Conservation (phyloP, 2,888 invertebrate species). For the Ptychoptera albimana region DNA sequence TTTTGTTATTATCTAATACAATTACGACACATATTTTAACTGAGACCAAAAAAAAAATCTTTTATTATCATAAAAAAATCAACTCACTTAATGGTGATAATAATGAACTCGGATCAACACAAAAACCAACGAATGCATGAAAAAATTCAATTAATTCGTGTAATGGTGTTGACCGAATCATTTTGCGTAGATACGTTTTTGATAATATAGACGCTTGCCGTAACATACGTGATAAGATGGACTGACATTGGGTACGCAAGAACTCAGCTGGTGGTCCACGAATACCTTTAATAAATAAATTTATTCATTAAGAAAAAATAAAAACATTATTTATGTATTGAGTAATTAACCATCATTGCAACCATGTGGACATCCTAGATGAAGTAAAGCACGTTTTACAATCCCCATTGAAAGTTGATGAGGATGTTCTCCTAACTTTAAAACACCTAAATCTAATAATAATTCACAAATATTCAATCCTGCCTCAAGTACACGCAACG, state of each 20-base stretch:
- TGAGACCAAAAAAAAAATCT: no score
- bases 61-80: not conserved
- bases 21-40: no score
- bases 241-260: conserved; percentile 72
- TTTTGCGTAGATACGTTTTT: conserved; percentile 43
- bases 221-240: conserved; percentile 58
- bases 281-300: conserved; percentile 26
- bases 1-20: no score
- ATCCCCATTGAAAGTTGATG: conserved; percentile 31
- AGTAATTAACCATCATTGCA: conserved; percentile 52
- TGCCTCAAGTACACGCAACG: conserved; percentile 80
- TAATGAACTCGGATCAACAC: conserved; percentile 74
- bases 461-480: conserved; percentile 85
- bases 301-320: not conserved
- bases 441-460: conserved; percentile 75
- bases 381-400: conserved; percentile 41
- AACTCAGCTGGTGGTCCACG: conserved; percentile 82
- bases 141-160: conserved; percentile 82
- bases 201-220: conserved; percentile 40
- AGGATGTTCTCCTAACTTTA: conserved; percentile 37
- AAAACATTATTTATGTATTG: not conserved
- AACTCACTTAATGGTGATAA: conserved; percentile 78
- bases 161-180: conserved; percentile 62
- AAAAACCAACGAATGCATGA: conserved; percentile 91
- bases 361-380: conserved; percentile 89